Conservation (phyloP, 2,888 invertebrate genomes). For the Drymonia ruficornis region DNA sequence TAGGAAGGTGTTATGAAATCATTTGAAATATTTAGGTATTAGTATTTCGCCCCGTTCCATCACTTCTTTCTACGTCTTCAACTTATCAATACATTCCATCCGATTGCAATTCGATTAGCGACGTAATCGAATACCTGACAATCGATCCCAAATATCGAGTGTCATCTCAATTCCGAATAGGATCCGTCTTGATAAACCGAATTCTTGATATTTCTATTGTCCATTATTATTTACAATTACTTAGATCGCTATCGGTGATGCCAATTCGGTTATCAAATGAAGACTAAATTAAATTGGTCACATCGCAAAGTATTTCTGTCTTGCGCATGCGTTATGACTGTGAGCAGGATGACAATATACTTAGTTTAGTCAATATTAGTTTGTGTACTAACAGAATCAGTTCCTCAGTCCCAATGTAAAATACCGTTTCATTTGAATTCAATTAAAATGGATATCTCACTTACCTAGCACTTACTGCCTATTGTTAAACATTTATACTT, state of each 20-base stretch:
- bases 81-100: conserved; percentile 35
- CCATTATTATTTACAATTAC: not conserved
- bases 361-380: no score
- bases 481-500: not conserved
- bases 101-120: conserved; percentile 32
- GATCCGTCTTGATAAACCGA: conserved; percentile 8
- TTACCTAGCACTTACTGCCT: not conserved
- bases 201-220: not conserved
- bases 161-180: conserved; percentile 31
- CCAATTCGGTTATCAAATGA: not conserved
- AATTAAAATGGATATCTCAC: not conserved
- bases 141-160: conserved; percentile 22
- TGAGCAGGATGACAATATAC: no score
- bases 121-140: conserved; percentile 4
- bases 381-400: no score
- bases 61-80: conserved; percentile 12
- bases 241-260: not conserved
- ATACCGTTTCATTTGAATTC: not conserved
- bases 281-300: no score
- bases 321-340: no score
- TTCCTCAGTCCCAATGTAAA: not conserved
- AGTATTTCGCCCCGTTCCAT: not conserved
- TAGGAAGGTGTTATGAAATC: no score
- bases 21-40: no score
- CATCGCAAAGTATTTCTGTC: no score